phyloP scores from a whole-genome alignment of 2,797 vertebrate genomes.

The Tapera naevia region DNA sequence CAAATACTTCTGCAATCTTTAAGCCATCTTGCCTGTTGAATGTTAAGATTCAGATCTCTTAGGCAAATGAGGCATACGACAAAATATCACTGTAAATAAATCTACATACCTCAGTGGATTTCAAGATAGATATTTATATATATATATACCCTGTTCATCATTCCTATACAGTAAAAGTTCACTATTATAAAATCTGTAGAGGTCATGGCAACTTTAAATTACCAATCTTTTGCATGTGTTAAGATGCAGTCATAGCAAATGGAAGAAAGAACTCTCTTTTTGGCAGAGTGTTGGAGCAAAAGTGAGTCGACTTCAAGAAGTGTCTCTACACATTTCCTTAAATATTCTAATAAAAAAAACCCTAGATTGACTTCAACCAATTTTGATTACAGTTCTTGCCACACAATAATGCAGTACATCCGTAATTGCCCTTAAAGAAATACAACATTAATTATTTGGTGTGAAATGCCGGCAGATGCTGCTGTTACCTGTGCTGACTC shows the following conservation, averaged over 20 bases:
- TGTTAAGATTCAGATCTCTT: not conserved
- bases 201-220: not conserved
- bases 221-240: not conserved
- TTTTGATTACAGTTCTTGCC: not conserved
- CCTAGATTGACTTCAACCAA: not conserved
- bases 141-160: not conserved
- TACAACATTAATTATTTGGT: not conserved
- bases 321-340: constrained; percentile 17
- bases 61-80: not conserved
- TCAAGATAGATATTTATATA: not conserved
- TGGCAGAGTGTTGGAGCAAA: too few relatives aligned
- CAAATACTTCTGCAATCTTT: not conserved
- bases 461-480: not conserved
- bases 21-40: not conserved
- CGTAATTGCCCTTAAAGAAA: not conserved
- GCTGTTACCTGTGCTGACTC: not conserved
- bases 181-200: constrained; percentile 3
- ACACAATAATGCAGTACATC: not conserved
- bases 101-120: not conserved
- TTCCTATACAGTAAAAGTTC: constrained; percentile 4
- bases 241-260: constrained; percentile 32
- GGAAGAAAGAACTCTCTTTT: not conserved
- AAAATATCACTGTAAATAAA: not conserved
- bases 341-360: constrained; percentile 14
- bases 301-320: constrained; percentile 21